phyloP scores from a whole-genome alignment of 2,888 invertebrate species.

The Nebria salina region DNA sequence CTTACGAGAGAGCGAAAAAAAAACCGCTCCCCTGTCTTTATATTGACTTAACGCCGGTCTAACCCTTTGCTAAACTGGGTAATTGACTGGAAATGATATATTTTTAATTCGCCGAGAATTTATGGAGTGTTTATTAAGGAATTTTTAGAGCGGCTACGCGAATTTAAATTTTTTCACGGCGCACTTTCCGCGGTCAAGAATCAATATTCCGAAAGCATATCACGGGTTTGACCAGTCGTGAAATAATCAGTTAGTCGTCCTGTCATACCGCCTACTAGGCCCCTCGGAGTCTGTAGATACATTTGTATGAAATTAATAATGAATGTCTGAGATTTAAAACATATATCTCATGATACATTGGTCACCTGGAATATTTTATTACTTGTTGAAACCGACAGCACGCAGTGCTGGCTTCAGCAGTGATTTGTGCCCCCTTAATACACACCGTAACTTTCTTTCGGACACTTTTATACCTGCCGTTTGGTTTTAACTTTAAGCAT shows the following conservation, averaged over 20 bases:
- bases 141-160: conserved; percentile 3
- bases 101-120: conserved; percentile 41
- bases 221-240: neutral
- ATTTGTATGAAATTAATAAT: conserved; percentile 58
- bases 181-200: neutral
- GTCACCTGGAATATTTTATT: conserved; percentile 45
- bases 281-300: conserved; percentile 19
- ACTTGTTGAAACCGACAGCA: conserved; percentile 48
- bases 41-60: conserved; percentile 37
- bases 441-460: conserved; percentile 59
- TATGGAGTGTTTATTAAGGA: conserved; percentile 45
- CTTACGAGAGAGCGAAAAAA: conserved; percentile 28
- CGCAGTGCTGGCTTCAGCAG: conserved; percentile 50
- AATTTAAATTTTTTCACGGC: conserved; percentile 21
- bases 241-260: conserved; percentile 4
- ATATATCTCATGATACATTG: conserved; percentile 22
- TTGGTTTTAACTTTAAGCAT: neutral
- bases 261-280: conserved; percentile 26
- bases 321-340: conserved; percentile 56
- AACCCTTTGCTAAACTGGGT: conserved; percentile 32
- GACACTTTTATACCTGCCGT: conserved; percentile 55
- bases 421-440: conserved; percentile 61
- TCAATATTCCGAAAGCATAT: too few species aligned
- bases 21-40: conserved; percentile 5
- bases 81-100: conserved; percentile 47